Conservation (phyloP, 2,797 vertebrate genomes). For the Periophthalmus magnuspinnatus region DNA sequence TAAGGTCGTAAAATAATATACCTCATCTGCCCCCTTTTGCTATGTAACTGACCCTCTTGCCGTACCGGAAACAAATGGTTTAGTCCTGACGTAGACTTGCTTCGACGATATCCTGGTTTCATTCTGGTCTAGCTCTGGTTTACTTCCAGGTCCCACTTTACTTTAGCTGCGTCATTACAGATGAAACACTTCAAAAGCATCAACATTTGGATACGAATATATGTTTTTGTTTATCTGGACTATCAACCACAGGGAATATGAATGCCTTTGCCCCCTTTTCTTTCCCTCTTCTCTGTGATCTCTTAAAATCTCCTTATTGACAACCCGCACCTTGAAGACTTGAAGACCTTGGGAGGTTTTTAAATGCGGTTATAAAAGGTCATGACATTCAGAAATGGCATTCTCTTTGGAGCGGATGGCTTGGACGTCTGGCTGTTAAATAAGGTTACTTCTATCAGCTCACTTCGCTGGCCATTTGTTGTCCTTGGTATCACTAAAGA, state of each 20-base stretch:
- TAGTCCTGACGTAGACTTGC: neutral
- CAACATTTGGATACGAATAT: neutral
- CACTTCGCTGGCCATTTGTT: constrained; percentile 47
- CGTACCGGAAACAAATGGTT: no score
- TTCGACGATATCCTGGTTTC: neutral
- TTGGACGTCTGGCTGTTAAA: constrained; percentile 64
- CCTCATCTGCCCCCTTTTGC: no score
- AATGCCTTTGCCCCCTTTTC: constrained; percentile 20
- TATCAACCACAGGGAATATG: constrained; percentile 40
- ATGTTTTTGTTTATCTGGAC: neutral
- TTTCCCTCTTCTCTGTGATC: constrained; percentile 40
- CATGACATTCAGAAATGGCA: constrained; percentile 78
- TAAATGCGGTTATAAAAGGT: constrained; percentile 73
- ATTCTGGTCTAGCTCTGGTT: neutral
- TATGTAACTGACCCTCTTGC: no score
- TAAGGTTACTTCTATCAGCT: constrained; percentile 66
- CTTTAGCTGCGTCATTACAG: neutral
- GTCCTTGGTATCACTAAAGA: constrained; percentile 37
- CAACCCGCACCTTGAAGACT: constrained; percentile 70
- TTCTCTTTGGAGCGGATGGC: constrained; percentile 67
- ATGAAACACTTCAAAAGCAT: neutral
- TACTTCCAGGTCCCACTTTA: no score
- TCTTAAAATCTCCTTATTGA: constrained; percentile 64
- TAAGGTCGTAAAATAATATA: no score
- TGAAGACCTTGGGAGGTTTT: constrained; percentile 69